These are phyloP conservation scores for Oryzias curvinotus DNA, from an alignment of 2,113 vertebrate genomes.

Conservation along the genomic window DNA sequence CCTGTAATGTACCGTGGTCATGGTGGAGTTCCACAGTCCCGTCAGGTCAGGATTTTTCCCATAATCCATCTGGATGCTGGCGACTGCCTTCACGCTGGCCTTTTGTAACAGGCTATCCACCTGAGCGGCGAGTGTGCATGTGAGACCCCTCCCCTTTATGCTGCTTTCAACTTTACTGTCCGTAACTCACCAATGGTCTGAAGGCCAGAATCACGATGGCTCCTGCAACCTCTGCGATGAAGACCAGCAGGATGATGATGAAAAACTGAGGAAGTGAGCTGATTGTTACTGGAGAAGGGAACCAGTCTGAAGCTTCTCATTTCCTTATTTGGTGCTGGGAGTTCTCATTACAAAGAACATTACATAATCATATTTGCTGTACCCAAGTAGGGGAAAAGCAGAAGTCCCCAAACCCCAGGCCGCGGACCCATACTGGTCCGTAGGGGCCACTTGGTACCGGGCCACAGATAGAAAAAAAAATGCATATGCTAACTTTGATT, in stretches of 20 bases:
- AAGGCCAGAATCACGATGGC: constrained; percentile 80
- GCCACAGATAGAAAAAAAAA: too few species aligned
- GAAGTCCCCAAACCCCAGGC: too few species aligned
- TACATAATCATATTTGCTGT: too few species aligned
- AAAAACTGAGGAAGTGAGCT: constrained; percentile 73
- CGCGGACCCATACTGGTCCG: too few species aligned
- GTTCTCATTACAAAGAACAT: too few species aligned
- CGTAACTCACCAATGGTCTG: constrained; percentile 75
- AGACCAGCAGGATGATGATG: constrained; percentile 78
- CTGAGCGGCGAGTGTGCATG: constrained; percentile 54
- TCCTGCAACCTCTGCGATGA: constrained; percentile 80
- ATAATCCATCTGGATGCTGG: constrained; percentile 67
- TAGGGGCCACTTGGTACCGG: too few species aligned
- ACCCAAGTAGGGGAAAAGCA: too few species aligned
- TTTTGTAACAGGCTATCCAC: constrained; percentile 63
- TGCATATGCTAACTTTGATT: too few species aligned
- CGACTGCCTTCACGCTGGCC: constrained; percentile 50
- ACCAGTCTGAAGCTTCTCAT: too few species aligned
- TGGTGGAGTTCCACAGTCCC: constrained; percentile 75
- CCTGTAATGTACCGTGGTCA: constrained; percentile 68
- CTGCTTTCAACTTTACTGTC: too few species aligned
- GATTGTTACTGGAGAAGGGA: not conserved
- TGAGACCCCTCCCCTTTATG: too few species aligned
- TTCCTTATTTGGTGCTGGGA: too few species aligned
- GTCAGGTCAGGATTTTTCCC: constrained; percentile 68